Percentiles rank a stretch among this genome's conserved stretches.
Evolutionary conservation across 2,888 invertebrate species (phyloP).

Genomic region (Pristionchus arcanus): DNA sequence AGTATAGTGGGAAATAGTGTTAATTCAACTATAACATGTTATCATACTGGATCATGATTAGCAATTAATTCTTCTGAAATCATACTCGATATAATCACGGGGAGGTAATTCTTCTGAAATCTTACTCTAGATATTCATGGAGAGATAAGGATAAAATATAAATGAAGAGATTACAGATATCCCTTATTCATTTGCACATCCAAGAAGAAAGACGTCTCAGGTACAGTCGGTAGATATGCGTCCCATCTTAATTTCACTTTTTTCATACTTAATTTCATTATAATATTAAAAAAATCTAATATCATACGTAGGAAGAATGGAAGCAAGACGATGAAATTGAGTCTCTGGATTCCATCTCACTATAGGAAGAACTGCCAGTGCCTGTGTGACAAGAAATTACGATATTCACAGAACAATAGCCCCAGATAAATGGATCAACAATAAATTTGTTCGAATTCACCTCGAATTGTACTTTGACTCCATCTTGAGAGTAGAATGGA

Average conservation of each 20-base stretch:
- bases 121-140: not conserved
- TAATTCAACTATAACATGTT: not conserved
- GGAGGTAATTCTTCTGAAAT: not conserved
- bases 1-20: not conserved
- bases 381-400: not conserved
- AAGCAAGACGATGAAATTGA: not conserved
- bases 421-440: not conserved
- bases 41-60: not conserved
- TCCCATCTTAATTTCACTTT: conserved; percentile 8
- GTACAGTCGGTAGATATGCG: not conserved
- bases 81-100: not conserved
- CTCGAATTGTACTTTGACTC: not conserved
- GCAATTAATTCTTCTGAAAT: not conserved
- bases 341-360: not conserved
- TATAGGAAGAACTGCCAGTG: not conserved
- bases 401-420: not conserved
- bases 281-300: not conserved
- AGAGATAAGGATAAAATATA: not conserved
- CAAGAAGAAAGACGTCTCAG: conserved; percentile 28
- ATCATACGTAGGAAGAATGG: conserved; percentile 12
- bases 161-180: conserved; percentile 3
- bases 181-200: not conserved
- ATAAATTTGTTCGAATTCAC: not conserved
- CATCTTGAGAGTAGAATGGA: not conserved
- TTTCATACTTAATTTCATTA: not conserved